phyloP scores from a whole-genome alignment of 2,797 vertebrate genomes.

The Tenualosa ilisha region DNA sequence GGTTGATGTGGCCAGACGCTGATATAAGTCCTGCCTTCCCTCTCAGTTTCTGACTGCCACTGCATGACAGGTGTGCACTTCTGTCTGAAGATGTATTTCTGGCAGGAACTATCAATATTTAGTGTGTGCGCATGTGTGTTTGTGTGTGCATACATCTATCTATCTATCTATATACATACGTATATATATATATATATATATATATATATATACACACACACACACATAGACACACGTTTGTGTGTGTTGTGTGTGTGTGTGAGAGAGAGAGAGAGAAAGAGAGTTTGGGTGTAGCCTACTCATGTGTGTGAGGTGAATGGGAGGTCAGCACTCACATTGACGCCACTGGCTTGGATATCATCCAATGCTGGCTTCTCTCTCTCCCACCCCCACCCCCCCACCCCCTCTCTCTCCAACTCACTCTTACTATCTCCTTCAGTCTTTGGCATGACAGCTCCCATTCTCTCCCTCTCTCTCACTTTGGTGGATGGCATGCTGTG shows the following conservation, averaged over 20 bases:
- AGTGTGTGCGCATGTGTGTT: constrained; percentile 45
- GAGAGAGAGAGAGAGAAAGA: constrained; percentile 47
- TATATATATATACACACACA: constrained; percentile 39
- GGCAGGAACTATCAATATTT: constrained; percentile 72
- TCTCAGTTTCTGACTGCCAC: constrained; percentile 58
- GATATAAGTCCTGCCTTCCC: constrained; percentile 43
- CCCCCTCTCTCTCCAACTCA: constrained; percentile 41
- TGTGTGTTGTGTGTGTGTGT: constrained; percentile 44
- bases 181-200: constrained; percentile 46
- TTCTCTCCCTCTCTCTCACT: neutral
- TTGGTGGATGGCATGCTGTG: neutral
- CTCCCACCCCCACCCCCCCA: neutral
- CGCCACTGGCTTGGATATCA: constrained; percentile 66
- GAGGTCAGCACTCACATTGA: constrained; percentile 72
- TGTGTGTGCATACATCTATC: constrained; percentile 42
- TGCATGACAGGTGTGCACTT: constrained; percentile 64
- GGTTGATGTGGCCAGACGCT: constrained; percentile 47
- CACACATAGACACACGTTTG: neutral
- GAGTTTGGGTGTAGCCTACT: constrained; percentile 30
- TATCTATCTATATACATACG: neutral
- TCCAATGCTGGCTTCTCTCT: constrained; percentile 59
- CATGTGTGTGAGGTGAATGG: constrained; percentile 62
- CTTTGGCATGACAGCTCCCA: neutral
- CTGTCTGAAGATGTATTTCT: constrained; percentile 67
- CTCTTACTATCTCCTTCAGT: constrained; percentile 46